Percentiles rank a stretch among this genome's conserved stretches.
phyloP scores from a whole-genome alignment of 2,113 vertebrate genomes.

The Petrocephalus zakoni region DNA sequence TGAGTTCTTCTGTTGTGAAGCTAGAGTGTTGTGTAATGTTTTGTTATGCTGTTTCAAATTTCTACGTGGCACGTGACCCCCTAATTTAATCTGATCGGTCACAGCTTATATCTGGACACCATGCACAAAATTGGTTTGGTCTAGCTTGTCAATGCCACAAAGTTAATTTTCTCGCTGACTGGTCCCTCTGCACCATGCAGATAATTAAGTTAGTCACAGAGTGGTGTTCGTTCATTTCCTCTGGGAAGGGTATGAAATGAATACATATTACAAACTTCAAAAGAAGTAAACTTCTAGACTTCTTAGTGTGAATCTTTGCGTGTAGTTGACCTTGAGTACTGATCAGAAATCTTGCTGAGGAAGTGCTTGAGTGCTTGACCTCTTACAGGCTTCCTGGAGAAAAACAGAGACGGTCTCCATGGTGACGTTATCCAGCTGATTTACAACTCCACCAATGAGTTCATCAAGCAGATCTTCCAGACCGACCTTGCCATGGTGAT shows the following conservation, averaged over 20 bases:
- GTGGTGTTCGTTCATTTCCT: slow-evolving; percentile 1
- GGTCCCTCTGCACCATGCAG: not conserved
- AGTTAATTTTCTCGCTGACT: not conserved
- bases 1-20: not conserved
- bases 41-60: not conserved
- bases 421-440: slow-evolving; percentile 98
- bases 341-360: not conserved
- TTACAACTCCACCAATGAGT: slow-evolving; percentile 95
- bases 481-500: slow-evolving; percentile 95
- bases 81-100: not conserved
- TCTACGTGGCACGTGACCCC: not conserved
- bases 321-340: not conserved
- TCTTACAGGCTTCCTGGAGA: slow-evolving; percentile 87
- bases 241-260: not conserved
- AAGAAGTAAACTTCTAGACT: not conserved
- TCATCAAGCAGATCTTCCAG: slow-evolving; percentile 99
- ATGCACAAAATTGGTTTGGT: not conserved
- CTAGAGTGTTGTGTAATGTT: not conserved
- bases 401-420: slow-evolving; percentile 93
- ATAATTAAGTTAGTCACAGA: not conserved
- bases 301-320: not conserved
- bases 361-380: not conserved
- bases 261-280: not conserved
- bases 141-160: not conserved
- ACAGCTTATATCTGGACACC: not conserved